Conservation (phyloP, 2,113 vertebrate genomes). For the Oreocharis arfaki region DNA sequence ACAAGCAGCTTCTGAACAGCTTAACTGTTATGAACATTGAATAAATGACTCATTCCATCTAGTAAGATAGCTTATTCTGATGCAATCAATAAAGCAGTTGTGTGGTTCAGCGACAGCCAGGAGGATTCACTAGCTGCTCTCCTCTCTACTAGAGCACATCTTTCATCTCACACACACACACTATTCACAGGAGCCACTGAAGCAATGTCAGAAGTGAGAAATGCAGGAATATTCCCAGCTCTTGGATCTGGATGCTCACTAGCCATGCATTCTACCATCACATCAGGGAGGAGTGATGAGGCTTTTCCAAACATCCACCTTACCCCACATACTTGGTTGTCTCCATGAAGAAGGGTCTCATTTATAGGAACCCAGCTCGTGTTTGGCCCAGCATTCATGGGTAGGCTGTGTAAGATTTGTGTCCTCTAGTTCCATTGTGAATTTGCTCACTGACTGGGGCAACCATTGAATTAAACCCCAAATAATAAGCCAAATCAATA, state of each 20-base stretch:
- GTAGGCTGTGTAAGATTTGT: not conserved
- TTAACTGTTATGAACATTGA: constrained; percentile 20
- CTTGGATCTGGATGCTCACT: not conserved
- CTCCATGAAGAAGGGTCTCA: not conserved
- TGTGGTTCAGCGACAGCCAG: not conserved
- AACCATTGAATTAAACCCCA: not conserved
- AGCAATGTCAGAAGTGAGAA: not conserved
- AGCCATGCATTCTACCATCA: not conserved
- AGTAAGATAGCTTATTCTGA: not conserved
- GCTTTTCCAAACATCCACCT: not conserved
- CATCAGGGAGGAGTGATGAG: not conserved
- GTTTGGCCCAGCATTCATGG: not conserved
- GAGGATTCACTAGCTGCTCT: not conserved
- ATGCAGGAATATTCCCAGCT: not conserved
- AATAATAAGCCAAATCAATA: not conserved
- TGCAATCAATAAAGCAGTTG: not conserved
- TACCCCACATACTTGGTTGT: not conserved
- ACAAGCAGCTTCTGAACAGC: constrained; percentile 28
- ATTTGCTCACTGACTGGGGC: not conserved
- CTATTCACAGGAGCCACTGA: not conserved
- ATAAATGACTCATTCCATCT: constrained; percentile 11
- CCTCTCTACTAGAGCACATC: not conserved
- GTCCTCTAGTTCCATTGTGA: not conserved
- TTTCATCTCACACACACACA: not conserved
- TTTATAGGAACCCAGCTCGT: not conserved